These are phyloP conservation scores for Trachelipus rathkii DNA, from an alignment of 1,140 invertebrate species.

Conservation along the genomic window DNA sequence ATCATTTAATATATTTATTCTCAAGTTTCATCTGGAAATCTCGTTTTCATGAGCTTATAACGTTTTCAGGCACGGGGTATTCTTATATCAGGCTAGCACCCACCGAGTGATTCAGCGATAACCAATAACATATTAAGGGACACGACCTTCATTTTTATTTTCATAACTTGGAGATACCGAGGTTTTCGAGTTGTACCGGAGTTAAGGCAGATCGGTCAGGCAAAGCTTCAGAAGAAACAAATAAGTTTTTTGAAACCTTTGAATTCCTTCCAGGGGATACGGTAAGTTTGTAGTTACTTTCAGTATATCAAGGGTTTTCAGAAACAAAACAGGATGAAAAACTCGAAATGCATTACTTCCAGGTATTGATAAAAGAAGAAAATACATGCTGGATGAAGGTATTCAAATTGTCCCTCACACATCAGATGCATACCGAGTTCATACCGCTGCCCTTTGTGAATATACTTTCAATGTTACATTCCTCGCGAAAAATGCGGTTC, in stretches of 20 bases:
- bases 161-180: too few relatives aligned
- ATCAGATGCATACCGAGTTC: conserved; percentile 48
- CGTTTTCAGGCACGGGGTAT: conserved; percentile 36
- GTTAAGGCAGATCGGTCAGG: too few relatives aligned
- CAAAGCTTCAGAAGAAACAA: too few relatives aligned
- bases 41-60: conserved; percentile 41
- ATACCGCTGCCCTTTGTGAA: conserved; percentile 53
- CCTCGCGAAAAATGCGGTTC: too few relatives aligned
- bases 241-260: too few relatives aligned
- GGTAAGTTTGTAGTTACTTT: conserved; percentile 49
- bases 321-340: conserved; percentile 58
- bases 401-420: conserved; percentile 52
- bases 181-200: too few relatives aligned
- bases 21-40: too few relatives aligned
- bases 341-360: conserved; percentile 59
- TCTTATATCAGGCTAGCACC: too few relatives aligned
- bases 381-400: conserved; percentile 53
- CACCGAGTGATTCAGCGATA: too few relatives aligned
- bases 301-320: conserved; percentile 54
- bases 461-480: conserved; percentile 55
- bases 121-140: too few relatives aligned
- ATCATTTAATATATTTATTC: conserved; percentile 54
- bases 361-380: conserved; percentile 54
- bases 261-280: too few relatives aligned
- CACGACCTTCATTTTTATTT: conserved; percentile 27